Conservation (phyloP, 2,113 vertebrate species). For the Oryzias javanicus region DNA sequence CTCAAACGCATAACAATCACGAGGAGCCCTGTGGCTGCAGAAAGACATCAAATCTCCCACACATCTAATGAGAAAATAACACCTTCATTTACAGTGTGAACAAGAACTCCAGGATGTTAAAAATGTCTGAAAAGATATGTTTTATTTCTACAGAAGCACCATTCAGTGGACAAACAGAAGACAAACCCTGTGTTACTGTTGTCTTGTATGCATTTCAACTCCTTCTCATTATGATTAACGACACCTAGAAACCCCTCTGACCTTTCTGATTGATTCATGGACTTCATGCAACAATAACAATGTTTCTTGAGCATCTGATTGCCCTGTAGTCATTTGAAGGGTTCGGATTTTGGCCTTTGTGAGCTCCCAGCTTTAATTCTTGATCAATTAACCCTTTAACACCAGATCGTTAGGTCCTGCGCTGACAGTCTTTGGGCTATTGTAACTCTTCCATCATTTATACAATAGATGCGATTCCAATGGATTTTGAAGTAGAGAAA, state of each 20-base stretch:
- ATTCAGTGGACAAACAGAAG: conserved; percentile 8
- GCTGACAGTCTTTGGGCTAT: too few relatives aligned
- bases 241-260: conserved; percentile 59
- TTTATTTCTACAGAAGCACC: conserved; percentile 52
- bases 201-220: conserved; percentile 31
- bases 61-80: conserved; percentile 50
- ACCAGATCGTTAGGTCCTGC: too few relatives aligned
- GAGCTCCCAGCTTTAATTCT: conserved; percentile 39
- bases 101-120: conserved; percentile 17
- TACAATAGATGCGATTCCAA: too few relatives aligned
- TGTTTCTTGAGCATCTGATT: conserved; percentile 63
- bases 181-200: conserved; percentile 30
- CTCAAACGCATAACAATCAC: background rate
- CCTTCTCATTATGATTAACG: conserved; percentile 71
- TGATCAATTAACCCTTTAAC: too few relatives aligned
- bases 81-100: conserved; percentile 42
- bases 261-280: conserved; percentile 77
- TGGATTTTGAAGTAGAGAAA: too few relatives aligned
- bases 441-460: too few relatives aligned
- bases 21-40: background rate
- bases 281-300: conserved; percentile 68
- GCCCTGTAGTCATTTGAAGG: conserved; percentile 60
- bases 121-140: conserved; percentile 41
- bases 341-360: conserved; percentile 43
- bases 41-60: conserved; percentile 32